phyloP scores from a whole-genome alignment of 2,113 vertebrate genomes.

The Leptodactylus fuscus region DNA sequence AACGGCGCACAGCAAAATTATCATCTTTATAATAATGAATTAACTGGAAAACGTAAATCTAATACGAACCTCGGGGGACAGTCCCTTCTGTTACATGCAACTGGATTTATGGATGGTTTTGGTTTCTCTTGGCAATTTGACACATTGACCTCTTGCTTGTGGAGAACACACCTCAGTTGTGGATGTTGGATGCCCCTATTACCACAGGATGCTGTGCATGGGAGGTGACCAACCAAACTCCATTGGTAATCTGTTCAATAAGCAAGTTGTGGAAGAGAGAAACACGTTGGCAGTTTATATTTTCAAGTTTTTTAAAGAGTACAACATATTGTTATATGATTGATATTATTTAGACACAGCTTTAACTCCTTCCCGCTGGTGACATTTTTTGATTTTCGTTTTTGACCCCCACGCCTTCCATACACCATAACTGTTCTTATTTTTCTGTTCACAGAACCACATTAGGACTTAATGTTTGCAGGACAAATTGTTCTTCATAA shows the following conservation, averaged over 20 bases:
- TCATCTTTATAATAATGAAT: not conserved
- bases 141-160: conserved; percentile 67
- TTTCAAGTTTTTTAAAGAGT: not conserved
- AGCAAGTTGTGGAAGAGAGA: conserved; percentile 15
- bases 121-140: conserved; percentile 74
- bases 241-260: conserved; percentile 76
- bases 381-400: too few species aligned
- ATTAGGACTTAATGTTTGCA: too few species aligned
- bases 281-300: too few species aligned
- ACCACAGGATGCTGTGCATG: conserved; percentile 79
- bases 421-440: too few species aligned
- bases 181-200: conserved; percentile 75
- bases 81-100: conserved; percentile 82
- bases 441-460: too few species aligned
- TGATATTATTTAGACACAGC: too few species aligned
- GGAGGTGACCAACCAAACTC: conserved; percentile 72
- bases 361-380: too few species aligned
- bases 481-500: too few species aligned
- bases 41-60: not conserved
- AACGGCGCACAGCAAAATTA: not conserved
- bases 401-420: too few species aligned
- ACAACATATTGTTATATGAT: not conserved
- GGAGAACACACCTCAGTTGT: conserved; percentile 77
- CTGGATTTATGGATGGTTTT: conserved; percentile 72
- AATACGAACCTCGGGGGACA: conserved; percentile 83